phyloP scores from a whole-genome alignment of 92 coral and sea anemone genomes.

The Virgularia gustaviana region DNA sequence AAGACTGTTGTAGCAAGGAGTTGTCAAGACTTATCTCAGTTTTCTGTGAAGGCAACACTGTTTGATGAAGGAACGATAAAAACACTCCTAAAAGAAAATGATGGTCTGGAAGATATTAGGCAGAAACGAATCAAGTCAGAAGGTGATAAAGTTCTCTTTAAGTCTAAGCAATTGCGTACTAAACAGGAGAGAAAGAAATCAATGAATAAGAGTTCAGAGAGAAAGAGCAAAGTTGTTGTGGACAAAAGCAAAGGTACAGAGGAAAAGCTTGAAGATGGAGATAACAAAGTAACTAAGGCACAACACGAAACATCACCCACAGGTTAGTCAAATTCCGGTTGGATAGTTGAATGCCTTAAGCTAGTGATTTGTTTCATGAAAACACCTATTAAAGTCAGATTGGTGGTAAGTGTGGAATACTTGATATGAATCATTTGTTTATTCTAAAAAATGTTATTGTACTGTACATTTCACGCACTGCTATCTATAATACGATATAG shows the following conservation, averaged over 20 bases:
- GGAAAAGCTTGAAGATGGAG: background rate
- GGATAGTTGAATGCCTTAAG: too few species aligned
- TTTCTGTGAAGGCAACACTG: constrained; percentile 21
- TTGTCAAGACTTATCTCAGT: background rate
- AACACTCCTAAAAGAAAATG: constrained; percentile 1
- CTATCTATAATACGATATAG: background rate
- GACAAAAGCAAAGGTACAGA: background rate
- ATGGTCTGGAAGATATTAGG: background rate
- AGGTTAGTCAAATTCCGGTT: too few species aligned
- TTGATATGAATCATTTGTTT: too few species aligned
- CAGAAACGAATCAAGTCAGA: constrained; percentile 1
- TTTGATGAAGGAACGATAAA: constrained; percentile 27
- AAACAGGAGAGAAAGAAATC: constrained; percentile 49
- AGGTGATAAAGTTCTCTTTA: constrained; percentile 40
- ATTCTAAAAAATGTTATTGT: background rate
- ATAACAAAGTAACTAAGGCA: constrained; percentile 5
- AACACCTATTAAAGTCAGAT: too few species aligned
- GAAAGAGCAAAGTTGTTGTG: background rate
- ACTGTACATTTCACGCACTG: background rate
- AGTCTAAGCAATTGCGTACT: constrained; percentile 73
- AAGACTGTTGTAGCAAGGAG: background rate
- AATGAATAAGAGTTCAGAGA: background rate
- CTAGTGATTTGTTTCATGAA: too few species aligned
- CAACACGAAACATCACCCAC: constrained; percentile 30
- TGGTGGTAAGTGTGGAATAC: too few species aligned